Evolutionary conservation across 2,888 invertebrate species (phyloP).

Genomic region (Archaeoteleia sp.): DNA sequence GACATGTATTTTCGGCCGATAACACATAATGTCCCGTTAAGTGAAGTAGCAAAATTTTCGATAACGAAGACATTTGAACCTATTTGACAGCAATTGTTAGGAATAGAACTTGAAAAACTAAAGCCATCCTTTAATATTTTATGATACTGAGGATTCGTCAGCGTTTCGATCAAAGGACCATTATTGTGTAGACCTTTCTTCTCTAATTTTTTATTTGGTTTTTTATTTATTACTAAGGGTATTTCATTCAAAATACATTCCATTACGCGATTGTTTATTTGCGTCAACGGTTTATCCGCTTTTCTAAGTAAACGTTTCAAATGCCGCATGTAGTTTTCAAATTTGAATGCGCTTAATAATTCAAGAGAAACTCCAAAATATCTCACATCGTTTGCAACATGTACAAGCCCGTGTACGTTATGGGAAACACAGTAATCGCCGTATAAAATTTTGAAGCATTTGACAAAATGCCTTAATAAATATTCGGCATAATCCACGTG

Average conservation of each 20-base stretch:
- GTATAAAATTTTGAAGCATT: conserved; percentile 10
- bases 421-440: conserved; percentile 29
- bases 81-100: conserved; percentile 25
- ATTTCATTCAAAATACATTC: neutral
- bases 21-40: neutral
- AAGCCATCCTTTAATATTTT: neutral
- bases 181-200: conserved; percentile 5
- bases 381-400: conserved; percentile 26
- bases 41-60: conserved; percentile 16
- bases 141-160: conserved; percentile 11
- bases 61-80: conserved; percentile 9
- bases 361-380: conserved; percentile 14
- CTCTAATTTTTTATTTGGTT: neutral
- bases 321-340: conserved; percentile 33
- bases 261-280: conserved; percentile 15
- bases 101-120: conserved; percentile 4
- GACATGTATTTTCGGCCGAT: conserved; percentile 14
- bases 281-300: conserved; percentile 24
- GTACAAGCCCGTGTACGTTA: conserved; percentile 31
- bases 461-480: conserved; percentile 17
- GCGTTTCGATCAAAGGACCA: conserved; percentile 11
- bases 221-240: neutral
- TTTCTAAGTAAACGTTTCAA: conserved; percentile 24
- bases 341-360: conserved; percentile 29
- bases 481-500: conserved; percentile 19